A percentile compares a stretch with the other conserved stretches of the same genome.
phyloP scores from a whole-genome alignment of 2,797 vertebrate genomes.

The Lutjanus campechanus region DNA sequence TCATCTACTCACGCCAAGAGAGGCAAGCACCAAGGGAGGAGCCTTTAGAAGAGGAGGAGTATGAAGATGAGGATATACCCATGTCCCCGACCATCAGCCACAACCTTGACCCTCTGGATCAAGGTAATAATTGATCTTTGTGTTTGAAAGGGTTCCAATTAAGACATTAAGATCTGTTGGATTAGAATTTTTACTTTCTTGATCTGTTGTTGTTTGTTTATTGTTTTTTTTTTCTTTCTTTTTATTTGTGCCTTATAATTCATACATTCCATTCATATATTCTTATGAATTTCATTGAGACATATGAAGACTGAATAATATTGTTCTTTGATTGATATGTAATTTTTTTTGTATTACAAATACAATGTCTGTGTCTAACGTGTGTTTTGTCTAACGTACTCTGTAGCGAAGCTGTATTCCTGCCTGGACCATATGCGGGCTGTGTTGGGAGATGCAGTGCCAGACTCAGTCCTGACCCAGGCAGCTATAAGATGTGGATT shows the following conservation, averaged over 20 bases:
- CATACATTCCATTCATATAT: too few species aligned
- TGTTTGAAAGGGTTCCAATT: not conserved
- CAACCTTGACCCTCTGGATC: constrained; percentile 89
- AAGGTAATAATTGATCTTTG: constrained; percentile 85
- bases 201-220: too few species aligned
- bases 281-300: too few species aligned
- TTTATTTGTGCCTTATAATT: too few species aligned
- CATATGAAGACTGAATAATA: too few species aligned
- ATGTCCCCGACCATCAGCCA: constrained; percentile 77
- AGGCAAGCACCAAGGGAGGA: constrained; percentile 87
- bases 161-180: not conserved
- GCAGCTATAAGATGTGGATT: constrained; percentile 90
- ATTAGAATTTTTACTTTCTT: not conserved
- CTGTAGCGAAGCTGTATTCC: constrained; percentile 91
- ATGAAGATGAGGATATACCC: constrained; percentile 82
- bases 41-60: constrained; percentile 90
- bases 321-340: constrained; percentile 80
- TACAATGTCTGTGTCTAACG: not conserved
- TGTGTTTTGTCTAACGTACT: constrained; percentile 33
- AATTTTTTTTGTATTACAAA: constrained; percentile 88
- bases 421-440: constrained; percentile 97
- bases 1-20: constrained; percentile 94
- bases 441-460: constrained; percentile 91
- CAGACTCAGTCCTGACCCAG: constrained; percentile 90
- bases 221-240: too few species aligned